Conservation (phyloP, 2,888 invertebrate genomes). For the Leptinotarsa peninsularis region DNA sequence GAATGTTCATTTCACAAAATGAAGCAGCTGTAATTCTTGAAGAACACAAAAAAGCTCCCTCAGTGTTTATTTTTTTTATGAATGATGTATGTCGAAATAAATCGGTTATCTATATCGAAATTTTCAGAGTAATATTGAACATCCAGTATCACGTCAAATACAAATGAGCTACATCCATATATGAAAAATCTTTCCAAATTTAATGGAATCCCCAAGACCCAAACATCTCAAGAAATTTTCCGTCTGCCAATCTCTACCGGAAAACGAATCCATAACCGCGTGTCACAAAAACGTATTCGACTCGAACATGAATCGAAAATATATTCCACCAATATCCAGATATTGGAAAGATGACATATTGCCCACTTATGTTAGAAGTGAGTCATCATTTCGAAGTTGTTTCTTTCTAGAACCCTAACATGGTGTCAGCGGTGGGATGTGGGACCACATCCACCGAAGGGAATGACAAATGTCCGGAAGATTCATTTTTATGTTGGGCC, state of each 20-base stretch:
- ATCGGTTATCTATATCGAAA: no score
- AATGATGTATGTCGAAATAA: no score
- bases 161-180: neutral
- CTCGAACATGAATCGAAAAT: slow-evolving; percentile 13
- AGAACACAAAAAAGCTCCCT: no score
- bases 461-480: slow-evolving; percentile 57
- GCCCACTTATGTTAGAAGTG: slow-evolving; percentile 34
- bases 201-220: neutral
- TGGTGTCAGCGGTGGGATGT: slow-evolving; percentile 52
- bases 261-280: slow-evolving; percentile 9
- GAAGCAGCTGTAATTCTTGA: no score
- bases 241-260: slow-evolving; percentile 6
- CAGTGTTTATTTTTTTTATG: no score
- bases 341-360: slow-evolving; percentile 37
- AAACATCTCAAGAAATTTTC: slow-evolving; percentile 1
- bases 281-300: slow-evolving; percentile 17
- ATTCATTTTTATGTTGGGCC: slow-evolving; percentile 52
- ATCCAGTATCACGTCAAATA: neutral
- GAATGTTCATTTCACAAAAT: no score
- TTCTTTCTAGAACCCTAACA: slow-evolving; percentile 47
- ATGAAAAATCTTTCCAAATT: neutral
- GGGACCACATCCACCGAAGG: slow-evolving; percentile 50
- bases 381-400: slow-evolving; percentile 37
- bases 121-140: no score
- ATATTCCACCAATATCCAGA: slow-evolving; percentile 19